Conservation (phyloP, 2,888 invertebrate species). For the Cheilosia vernalis region DNA sequence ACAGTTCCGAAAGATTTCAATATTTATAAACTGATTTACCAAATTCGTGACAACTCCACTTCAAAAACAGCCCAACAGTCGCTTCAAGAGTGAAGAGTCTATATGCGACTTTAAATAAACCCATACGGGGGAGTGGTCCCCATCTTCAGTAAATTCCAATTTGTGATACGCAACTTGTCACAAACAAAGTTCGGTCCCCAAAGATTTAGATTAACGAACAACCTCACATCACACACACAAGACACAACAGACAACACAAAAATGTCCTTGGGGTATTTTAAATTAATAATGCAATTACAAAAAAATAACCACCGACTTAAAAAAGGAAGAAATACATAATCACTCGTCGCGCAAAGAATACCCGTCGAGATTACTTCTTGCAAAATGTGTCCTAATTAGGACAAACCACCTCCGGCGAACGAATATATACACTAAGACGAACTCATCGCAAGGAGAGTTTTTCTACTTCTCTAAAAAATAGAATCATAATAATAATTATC, state of each 20-base stretch:
- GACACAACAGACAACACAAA: neutral
- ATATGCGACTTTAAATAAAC: too few species aligned
- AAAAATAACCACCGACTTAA: constrained; percentile 54
- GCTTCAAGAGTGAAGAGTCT: too few species aligned
- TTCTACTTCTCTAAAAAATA: constrained; percentile 28
- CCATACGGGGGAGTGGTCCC: too few species aligned
- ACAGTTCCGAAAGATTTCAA: too few species aligned
- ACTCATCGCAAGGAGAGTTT: constrained; percentile 20
- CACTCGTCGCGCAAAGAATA: constrained; percentile 39
- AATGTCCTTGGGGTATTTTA: constrained; percentile 64
- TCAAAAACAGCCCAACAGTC: too few species aligned
- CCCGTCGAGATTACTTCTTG: constrained; percentile 54
- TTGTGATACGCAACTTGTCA: constrained; percentile 42
- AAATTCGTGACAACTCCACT: too few species aligned
- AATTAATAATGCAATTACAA: constrained; percentile 74
- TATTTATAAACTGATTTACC: too few species aligned
- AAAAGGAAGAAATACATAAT: constrained; percentile 32
- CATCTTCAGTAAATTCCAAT: constrained; percentile 18
- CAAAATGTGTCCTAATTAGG: constrained; percentile 68
- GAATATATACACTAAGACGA: constrained; percentile 48
- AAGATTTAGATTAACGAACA: constrained; percentile 13
- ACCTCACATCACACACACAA: constrained; percentile 21
- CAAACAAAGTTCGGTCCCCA: constrained; percentile 39
- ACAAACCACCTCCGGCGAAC: constrained; percentile 51
- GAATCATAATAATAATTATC: constrained; percentile 70